Evolutionary conservation across 1,140 invertebrate species (phyloP).

Genomic region (Diabrotica virgifera): DNA sequence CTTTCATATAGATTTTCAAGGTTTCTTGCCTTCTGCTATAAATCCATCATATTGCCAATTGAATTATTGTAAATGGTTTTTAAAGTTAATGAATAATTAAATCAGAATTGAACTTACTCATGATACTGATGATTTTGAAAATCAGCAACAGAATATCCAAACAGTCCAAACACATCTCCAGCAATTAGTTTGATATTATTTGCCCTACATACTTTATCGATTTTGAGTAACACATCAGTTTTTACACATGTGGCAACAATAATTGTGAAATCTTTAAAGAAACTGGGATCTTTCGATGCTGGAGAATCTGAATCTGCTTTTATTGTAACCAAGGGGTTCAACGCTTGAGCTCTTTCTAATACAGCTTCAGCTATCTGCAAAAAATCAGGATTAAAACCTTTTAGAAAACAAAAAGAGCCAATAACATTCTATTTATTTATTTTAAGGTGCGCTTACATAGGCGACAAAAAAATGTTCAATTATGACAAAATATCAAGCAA

Average conservation of each 20-base stretch:
- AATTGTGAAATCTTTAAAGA: constrained; percentile 79
- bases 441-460: too few relatives aligned
- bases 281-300: constrained; percentile 65
- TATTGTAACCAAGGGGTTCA: constrained; percentile 93
- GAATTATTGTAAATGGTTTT: neutral
- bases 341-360: constrained; percentile 66
- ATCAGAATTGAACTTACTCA: constrained; percentile 61
- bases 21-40: neutral
- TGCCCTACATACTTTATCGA: constrained; percentile 78
- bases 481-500: too few relatives aligned
- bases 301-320: constrained; percentile 63
- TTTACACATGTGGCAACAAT: constrained; percentile 77
- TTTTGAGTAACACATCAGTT: constrained; percentile 65
- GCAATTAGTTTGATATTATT: constrained; percentile 82
- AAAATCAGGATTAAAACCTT: constrained; percentile 20
- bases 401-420: neutral
- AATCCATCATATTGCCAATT: neutral
- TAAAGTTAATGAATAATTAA: too few relatives aligned
- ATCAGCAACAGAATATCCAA: constrained; percentile 90
- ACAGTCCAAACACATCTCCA: constrained; percentile 90
- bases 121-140: constrained; percentile 81
- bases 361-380: constrained; percentile 82
- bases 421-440: too few relatives aligned
- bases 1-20: neutral
- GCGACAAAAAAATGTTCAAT: too few relatives aligned